These are phyloP conservation scores for Didymodactylos carnosus DNA, from an alignment of 2,888 invertebrate species.

Conservation along the genomic window DNA sequence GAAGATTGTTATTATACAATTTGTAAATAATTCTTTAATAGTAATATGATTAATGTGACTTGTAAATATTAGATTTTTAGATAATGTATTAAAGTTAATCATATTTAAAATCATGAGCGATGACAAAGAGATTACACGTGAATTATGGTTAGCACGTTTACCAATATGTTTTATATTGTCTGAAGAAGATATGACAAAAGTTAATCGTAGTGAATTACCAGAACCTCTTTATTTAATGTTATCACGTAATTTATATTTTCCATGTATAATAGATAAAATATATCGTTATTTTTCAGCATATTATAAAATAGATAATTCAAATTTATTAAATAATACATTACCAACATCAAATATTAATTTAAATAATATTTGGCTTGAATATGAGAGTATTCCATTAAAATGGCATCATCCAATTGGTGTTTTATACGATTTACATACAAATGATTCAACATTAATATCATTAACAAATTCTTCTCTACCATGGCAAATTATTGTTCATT, in stretches of 20 bases:
- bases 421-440: conserved; percentile 59
- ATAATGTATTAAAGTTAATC: too few species aligned
- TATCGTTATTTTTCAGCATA: conserved; percentile 60
- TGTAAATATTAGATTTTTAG: too few species aligned
- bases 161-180: conserved; percentile 76
- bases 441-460: conserved; percentile 11
- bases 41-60: too few species aligned
- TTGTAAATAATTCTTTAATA: too few species aligned
- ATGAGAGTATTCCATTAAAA: conserved; percentile 68
- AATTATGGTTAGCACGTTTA: conserved; percentile 83
- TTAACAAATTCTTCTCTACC: conserved; percentile 46
- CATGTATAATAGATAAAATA: conserved; percentile 80
- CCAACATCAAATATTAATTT: conserved; percentile 47
- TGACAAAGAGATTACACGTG: conserved; percentile 75
- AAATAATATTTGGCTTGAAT: conserved; percentile 54
- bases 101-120: too few species aligned
- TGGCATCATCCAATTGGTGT: conserved; percentile 63
- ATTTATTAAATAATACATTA: conserved; percentile 30
- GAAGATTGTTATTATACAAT: too few species aligned
- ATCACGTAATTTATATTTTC: conserved; percentile 75
- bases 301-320: conserved; percentile 45
- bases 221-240: conserved; percentile 49
- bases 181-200: conserved; percentile 63
- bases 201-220: conserved; percentile 64
- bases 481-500: conserved; percentile 80